Evolutionary conservation across 2,888 invertebrate genomes (phyloP).

Genomic region (Apotomis betuletana): DNA sequence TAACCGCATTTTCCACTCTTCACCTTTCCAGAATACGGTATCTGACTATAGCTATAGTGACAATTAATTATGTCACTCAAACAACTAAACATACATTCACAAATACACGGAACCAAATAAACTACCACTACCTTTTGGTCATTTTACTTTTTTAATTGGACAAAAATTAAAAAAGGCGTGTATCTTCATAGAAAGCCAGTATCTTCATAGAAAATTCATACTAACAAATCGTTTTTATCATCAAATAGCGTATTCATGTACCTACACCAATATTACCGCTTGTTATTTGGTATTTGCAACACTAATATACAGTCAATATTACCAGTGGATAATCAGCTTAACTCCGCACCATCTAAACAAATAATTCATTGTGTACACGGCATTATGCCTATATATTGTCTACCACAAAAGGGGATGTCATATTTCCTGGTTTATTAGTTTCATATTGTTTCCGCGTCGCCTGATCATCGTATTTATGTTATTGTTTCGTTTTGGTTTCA

Average conservation of each 20-base stretch:
- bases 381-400: constrained; percentile 23
- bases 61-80: too few species aligned
- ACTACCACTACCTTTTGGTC: too few species aligned
- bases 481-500: background rate
- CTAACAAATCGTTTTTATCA: background rate
- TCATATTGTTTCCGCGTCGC: constrained; percentile 20
- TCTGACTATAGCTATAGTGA: too few species aligned
- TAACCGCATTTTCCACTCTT: too few species aligned
- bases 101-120: too few species aligned
- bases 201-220: too few species aligned
- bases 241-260: background rate
- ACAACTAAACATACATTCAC: too few species aligned
- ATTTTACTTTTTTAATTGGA: too few species aligned
- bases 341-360: constrained; percentile 14
- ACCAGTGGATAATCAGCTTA: constrained; percentile 24
- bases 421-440: constrained; percentile 35
- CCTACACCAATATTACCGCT: background rate
- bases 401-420: constrained; percentile 9
- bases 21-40: too few species aligned
- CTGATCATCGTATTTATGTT: constrained; percentile 14
- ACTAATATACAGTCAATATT: constrained; percentile 22
- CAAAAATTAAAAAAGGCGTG: too few species aligned
- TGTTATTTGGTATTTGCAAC: constrained; percentile 1
- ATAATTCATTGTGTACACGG: constrained; percentile 29
- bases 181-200: too few species aligned